phyloP scores from a whole-genome alignment of 2,797 vertebrate genomes.

The Bucorvus abyssinicus region DNA sequence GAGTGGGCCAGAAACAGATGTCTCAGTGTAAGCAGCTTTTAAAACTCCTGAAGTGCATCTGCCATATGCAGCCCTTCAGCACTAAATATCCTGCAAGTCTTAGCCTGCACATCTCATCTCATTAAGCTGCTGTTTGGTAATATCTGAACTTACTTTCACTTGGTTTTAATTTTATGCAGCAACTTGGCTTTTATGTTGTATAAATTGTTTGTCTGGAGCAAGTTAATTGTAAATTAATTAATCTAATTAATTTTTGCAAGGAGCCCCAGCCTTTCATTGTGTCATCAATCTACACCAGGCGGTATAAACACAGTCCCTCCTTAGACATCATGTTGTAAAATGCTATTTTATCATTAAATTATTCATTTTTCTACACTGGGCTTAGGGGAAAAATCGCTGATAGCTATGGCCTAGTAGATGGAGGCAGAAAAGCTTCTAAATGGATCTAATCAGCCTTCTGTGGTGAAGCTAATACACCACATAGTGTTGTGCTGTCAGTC shows the following conservation, averaged over 20 bases:
- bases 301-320: not conserved
- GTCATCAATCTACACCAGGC: not conserved
- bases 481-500: slow-evolving; percentile 37
- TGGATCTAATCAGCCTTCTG: slow-evolving; percentile 64
- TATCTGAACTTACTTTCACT: not conserved
- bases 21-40: not conserved
- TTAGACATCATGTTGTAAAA: slow-evolving; percentile 22
- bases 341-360: slow-evolving; percentile 33
- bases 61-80: not conserved
- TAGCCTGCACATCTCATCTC: not conserved
- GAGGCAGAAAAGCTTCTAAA: slow-evolving; percentile 68
- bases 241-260: not conserved
- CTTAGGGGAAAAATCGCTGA: slow-evolving; percentile 41
- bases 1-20: not conserved
- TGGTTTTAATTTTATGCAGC: not conserved
- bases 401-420: slow-evolving; percentile 36
- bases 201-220: not conserved
- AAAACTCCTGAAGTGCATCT: not conserved
- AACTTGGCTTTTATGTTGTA: not conserved
- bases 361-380: slow-evolving; percentile 15
- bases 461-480: not conserved
- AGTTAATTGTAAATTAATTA: not conserved
- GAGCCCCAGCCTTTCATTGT: not conserved
- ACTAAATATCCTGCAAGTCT: not conserved
- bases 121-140: not conserved